phyloP scores from a whole-genome alignment of 2,888 invertebrate genomes.

The Drosophila subquinaria region DNA sequence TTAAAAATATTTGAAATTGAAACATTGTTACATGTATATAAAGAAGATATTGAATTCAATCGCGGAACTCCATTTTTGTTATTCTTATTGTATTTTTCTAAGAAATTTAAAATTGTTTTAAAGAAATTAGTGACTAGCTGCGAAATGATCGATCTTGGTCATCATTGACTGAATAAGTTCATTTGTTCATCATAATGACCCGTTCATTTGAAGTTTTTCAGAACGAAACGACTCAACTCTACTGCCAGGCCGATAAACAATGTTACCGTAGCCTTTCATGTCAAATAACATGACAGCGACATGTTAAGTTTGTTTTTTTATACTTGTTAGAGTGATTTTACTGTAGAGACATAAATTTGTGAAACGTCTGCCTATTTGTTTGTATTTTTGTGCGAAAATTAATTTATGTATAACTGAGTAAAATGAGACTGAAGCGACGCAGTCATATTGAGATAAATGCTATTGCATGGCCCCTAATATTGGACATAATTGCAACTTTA shows the following conservation, averaged over 20 bases:
- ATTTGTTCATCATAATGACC: too few relatives aligned
- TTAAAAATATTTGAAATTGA: too few relatives aligned
- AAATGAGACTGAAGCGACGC: background rate
- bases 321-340: background rate
- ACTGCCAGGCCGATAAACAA: background rate
- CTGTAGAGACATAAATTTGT: background rate
- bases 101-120: too few relatives aligned
- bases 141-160: too few relatives aligned
- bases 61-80: too few relatives aligned
- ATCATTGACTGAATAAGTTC: too few relatives aligned
- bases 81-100: too few relatives aligned
- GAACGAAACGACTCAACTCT: too few relatives aligned
- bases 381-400: constrained; percentile 6
- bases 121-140: too few relatives aligned
- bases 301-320: constrained; percentile 1
- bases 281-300: background rate
- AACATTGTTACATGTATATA: too few relatives aligned
- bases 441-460: background rate
- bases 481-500: background rate
- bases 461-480: background rate
- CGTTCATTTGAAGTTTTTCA: too few relatives aligned
- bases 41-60: too few relatives aligned
- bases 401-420: background rate
- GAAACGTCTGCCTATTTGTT: constrained; percentile 9
- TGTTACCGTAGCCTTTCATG: background rate